phyloP scores from a whole-genome alignment of 2,797 vertebrate genomes.

The Acipenser ruthenus region DNA sequence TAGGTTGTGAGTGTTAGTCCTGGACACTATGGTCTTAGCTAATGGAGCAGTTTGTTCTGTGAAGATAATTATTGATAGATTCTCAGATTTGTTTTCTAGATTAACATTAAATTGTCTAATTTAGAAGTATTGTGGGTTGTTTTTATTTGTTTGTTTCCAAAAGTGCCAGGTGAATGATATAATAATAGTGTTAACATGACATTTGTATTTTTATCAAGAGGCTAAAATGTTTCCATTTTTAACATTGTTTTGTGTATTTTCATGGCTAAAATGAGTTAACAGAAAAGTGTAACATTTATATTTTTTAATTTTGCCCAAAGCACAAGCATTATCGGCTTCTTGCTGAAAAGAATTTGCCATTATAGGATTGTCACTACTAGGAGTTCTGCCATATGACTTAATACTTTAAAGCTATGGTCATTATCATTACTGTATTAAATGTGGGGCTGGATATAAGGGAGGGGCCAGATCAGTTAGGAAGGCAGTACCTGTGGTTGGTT shows the following conservation, averaged over 20 bases:
- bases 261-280: background rate
- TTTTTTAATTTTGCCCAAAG: background rate
- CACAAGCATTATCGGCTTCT: background rate
- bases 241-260: conserved; percentile 4
- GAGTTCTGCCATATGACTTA: too few relatives aligned
- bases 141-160: conserved; percentile 9
- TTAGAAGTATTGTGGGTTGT: conserved; percentile 9
- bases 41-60: conserved; percentile 7
- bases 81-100: conserved; percentile 6
- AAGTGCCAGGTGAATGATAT: background rate
- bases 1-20: background rate
- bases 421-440: background rate
- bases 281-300: background rate
- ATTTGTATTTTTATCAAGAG: conserved; percentile 4
- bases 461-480: background rate
- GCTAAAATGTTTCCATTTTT: background rate
- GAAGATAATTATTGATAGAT: conserved; percentile 5
- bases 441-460: background rate
- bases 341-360: too few relatives aligned
- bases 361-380: too few relatives aligned
- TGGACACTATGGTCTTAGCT: conserved; percentile 1
- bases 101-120: conserved; percentile 7
- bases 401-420: too few relatives aligned
- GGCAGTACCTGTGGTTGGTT: background rate
- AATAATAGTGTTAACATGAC: background rate